A percentile compares a stretch with the other conserved stretches of the same genome.
Evolutionary conservation across 2,113 vertebrate genomes (phyloP).

Genomic region (Lasiurus borealis): DNA sequence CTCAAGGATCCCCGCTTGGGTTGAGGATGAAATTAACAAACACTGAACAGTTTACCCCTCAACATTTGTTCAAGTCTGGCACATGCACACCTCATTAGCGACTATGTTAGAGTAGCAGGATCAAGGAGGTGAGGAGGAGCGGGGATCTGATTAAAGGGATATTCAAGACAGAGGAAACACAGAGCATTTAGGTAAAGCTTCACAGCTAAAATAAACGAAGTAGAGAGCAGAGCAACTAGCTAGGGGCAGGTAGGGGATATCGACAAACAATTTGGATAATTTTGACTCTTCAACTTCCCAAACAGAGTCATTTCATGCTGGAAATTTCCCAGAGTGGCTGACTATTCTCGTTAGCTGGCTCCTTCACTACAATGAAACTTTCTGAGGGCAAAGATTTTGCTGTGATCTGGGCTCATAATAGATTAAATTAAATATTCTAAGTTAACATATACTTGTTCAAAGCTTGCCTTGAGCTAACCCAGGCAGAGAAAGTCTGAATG

Average conservation of each 20-base stretch:
- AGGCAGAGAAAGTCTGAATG: background rate
- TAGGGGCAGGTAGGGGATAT: background rate
- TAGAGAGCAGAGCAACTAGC: background rate
- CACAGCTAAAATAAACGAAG: background rate
- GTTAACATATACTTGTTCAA: background rate
- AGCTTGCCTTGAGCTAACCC: background rate
- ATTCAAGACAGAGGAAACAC: slow-evolving; percentile 51
- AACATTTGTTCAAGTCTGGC: slow-evolving; percentile 80
- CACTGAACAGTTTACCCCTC: slow-evolving; percentile 61
- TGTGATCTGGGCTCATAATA: background rate
- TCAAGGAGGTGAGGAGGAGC: slow-evolving; percentile 68
- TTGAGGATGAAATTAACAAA: slow-evolving; percentile 71
- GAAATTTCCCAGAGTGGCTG: background rate
- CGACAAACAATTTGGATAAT: background rate
- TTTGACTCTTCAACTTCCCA: slow-evolving; percentile 10
- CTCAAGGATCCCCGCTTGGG: slow-evolving; percentile 61
- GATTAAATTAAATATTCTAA: slow-evolving; percentile 29
- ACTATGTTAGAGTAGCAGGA: slow-evolving; percentile 65
- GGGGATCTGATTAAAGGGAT: slow-evolving; percentile 65
- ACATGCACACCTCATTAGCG: slow-evolving; percentile 79
- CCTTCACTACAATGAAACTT: background rate
- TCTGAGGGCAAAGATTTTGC: background rate
- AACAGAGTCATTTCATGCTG: background rate
- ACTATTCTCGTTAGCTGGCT: background rate
- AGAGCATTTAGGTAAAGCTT: slow-evolving; percentile 38